A percentile compares a stretch with the other conserved stretches of the same genome.
phyloP scores from a whole-genome alignment of 1,140 invertebrate species.

The Leptinotarsa lineolata region DNA sequence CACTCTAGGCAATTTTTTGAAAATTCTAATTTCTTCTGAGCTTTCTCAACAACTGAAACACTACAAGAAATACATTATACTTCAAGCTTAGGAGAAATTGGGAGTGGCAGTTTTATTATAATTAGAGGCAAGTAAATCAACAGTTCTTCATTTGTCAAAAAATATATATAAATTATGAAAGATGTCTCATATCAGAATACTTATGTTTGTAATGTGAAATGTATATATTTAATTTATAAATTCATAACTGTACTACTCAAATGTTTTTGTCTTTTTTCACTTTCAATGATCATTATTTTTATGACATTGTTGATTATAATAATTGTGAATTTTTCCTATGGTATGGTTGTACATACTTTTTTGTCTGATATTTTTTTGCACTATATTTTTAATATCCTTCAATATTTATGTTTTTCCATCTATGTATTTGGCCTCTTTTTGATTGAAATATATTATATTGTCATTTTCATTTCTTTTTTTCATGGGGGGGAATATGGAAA shows the following conservation, averaged over 20 bases:
- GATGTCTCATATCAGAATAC: constrained; percentile 40
- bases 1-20: constrained; percentile 60
- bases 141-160: constrained; percentile 32
- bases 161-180: constrained; percentile 33
- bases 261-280: constrained; percentile 20
- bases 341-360: constrained; percentile 54
- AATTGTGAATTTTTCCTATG: constrained; percentile 32
- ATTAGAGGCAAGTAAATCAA: constrained; percentile 41
- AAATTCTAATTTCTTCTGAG: constrained; percentile 4
- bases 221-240: constrained; percentile 35
- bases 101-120: constrained; percentile 28
- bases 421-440: constrained; percentile 53
- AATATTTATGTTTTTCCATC: constrained; percentile 52
- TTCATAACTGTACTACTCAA: constrained; percentile 20
- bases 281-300: constrained; percentile 36
- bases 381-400: constrained; percentile 45
- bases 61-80: no score
- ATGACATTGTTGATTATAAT: constrained; percentile 35
- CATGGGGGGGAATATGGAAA: constrained; percentile 27
- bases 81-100: not conserved
- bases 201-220: constrained; percentile 45
- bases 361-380: constrained; percentile 44
- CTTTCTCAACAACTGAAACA: not conserved
- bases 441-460: constrained; percentile 54
- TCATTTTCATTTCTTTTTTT: constrained; percentile 47